Evolutionary conservation across 2,797 vertebrate genomes (phyloP), one percentile per base, ranked within the genome.

Genomic region (Muscicapa comitata): DNA sequence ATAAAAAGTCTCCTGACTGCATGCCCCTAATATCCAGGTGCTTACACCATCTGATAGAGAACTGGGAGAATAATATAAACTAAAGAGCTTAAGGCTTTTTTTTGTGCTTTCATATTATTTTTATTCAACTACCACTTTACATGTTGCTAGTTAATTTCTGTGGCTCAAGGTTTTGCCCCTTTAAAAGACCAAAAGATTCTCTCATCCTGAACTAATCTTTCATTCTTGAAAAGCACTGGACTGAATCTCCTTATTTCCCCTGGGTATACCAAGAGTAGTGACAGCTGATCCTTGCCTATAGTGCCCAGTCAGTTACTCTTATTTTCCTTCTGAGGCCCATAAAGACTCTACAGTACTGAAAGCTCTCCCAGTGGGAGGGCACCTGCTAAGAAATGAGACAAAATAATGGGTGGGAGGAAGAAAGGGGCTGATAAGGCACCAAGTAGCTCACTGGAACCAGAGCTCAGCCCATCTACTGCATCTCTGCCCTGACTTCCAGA

Each of bases 211-310:
- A 72, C 75, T 84, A 81, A 91, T 76, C 79, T 90, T 54, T 66
- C 70, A 59, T 75, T 95, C 85, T 62, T 86, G 75, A 87, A 95
- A 93, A 79, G 85, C 82, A 48, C 38, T 51, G 55, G 62, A 35
- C 33, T 94, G 65, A 83, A 87, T 51, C 82, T 42, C 82, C 75
- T 80, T 79, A 78, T 48, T 74, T 91, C 89, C 45, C 76, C 68
- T 7, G 17, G 50, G 53, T 57, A 59, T 24, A 70, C 43, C 54
- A n/a, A 62, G 31, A 33, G 51, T 33, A 84, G 76, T 11, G 40
- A 86, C 79, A 83, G 84, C 61, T 89, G 88, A 88, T 89, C 59
- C 57, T 28, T 77, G 59, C 65, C 65, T 71, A 54, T 14, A 20
- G 62, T 84, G 53, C 48, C 84, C 67, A 92, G 67, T 53, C 77